A percentile compares a stretch with the other conserved stretches of the same genome.
Conservation (phyloP, 2,888 invertebrate species). For the Oligia strigilis region DNA sequence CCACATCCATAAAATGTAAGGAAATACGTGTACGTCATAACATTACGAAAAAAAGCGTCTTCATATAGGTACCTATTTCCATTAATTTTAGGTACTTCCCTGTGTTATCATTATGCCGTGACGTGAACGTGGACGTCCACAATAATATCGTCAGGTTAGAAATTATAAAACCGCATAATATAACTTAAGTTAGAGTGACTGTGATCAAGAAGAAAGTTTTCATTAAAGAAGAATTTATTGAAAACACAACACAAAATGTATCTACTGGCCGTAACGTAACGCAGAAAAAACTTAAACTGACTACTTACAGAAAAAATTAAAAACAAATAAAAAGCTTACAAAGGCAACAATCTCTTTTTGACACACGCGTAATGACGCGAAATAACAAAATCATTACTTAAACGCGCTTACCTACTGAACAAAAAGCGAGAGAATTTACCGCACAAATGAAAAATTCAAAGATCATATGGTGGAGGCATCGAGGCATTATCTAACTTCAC, state of each 20-base stretch:
- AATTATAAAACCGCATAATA: neutral
- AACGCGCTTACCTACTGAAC: slow-evolving; percentile 31
- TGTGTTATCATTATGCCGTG: neutral
- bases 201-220: neutral
- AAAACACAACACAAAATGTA: neutral
- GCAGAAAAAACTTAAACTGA: neutral
- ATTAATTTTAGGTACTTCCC: neutral
- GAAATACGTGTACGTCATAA: neutral
- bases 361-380: slow-evolving; percentile 21
- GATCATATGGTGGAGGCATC: slow-evolving; percentile 54
- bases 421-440: slow-evolving; percentile 36
- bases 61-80: neutral
- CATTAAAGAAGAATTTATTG: neutral
- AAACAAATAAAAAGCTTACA: slow-evolving; percentile 26
- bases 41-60: neutral
- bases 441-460: slow-evolving; percentile 64
- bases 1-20: neutral
- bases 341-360: slow-evolving; percentile 18
- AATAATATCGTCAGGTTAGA: neutral
- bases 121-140: neutral
- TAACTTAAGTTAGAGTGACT: neutral
- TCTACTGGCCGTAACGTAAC: neutral
- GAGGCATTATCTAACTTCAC: slow-evolving; percentile 65
- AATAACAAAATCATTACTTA: slow-evolving; percentile 57
- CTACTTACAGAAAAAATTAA: neutral